Base-by-base conservation (phyloP, 2,888 invertebrate species). In the Aporophyla lueneburgensis region DNA sequence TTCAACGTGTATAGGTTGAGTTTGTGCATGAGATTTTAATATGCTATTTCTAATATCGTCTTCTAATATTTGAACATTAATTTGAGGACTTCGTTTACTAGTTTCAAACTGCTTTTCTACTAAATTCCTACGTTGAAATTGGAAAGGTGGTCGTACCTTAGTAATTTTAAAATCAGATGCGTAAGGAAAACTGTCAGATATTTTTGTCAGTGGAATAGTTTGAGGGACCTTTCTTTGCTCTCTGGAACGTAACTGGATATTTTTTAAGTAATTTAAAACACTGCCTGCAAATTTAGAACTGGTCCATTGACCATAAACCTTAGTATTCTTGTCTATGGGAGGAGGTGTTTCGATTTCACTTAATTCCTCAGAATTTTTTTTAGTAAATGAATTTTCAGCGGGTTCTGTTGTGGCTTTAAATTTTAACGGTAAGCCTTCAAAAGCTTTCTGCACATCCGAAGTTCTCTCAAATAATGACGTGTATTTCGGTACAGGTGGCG, bases 181-280 rank as follows among this genome's bases (percentile, higher is more conserved):
- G 83, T 96, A 96, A 5, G 96, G 95, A 80, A 91, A 94, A 33
- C 86, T 88, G 77, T 96, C 96, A 9, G 93, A 93, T 77, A 91
- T 74, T 90, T 94, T 96, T 19, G 87, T 74, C 12, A 95, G 78
- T 21, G 94, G 93, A 83, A 95, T 92, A 21, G 95, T 95, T 75
- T 91, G 83, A 3, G 94, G 94, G 9, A 93, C 79, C 86, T 90
- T 93, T 66, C 87, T 92, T n/a, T 87, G 82, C 53, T 93, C 92
- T 77, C 86, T 92, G 12, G 90, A 88, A 59, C 93, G 89, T 65
- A 91, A 90, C 74, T 95, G 94, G 2, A 93, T 93, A 75, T 89
- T 94, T 91, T 95, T 96, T 0, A 96, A 84, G 85, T 95, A 95
- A 89, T 95, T 94, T 80, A 96, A 90, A 40, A 96, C 95, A 74